Evolutionary conservation across 1,140 invertebrate genomes (phyloP).

Genomic region (Gryllus bimaculatus): DNA sequence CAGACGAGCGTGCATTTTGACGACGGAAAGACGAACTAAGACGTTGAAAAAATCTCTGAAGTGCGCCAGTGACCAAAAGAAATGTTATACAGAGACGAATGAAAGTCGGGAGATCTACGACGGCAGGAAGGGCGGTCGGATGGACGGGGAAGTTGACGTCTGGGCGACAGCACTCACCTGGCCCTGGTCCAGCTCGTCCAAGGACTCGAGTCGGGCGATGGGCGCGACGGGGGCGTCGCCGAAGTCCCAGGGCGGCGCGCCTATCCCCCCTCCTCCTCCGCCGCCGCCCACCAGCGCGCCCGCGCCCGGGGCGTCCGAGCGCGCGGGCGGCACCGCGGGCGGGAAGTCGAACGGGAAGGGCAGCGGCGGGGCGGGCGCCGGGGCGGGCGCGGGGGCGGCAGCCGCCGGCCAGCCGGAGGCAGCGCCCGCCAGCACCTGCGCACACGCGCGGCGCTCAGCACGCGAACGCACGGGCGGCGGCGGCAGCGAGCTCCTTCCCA

Average conservation of each 20-base stretch:
- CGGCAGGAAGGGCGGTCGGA: no score
- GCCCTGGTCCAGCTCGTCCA: conserved; percentile 32
- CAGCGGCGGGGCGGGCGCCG: not conserved
- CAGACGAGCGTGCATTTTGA: no score
- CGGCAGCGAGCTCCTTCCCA: no score
- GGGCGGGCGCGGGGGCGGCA: not conserved
- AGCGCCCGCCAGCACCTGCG: not conserved
- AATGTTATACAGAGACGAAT: no score
- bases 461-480: no score
- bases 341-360: not conserved
- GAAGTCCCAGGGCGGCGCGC: conserved; percentile 32
- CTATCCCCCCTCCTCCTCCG: conserved; percentile 27
- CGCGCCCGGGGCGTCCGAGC: conserved; percentile 30
- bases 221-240: conserved; percentile 25
- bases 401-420: not conserved
- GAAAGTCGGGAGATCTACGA: no score
- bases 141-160: no score
- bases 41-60: no score
- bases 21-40: no score
- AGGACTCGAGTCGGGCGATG: conserved; percentile 34
- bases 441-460: not conserved
- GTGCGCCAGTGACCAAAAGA: no score
- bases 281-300: conserved; percentile 32
- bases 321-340: conserved; percentile 14
- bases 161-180: not conserved